Conservation (phyloP, 1,140 invertebrate species). For the Drosophila punjabiensis region DNA sequence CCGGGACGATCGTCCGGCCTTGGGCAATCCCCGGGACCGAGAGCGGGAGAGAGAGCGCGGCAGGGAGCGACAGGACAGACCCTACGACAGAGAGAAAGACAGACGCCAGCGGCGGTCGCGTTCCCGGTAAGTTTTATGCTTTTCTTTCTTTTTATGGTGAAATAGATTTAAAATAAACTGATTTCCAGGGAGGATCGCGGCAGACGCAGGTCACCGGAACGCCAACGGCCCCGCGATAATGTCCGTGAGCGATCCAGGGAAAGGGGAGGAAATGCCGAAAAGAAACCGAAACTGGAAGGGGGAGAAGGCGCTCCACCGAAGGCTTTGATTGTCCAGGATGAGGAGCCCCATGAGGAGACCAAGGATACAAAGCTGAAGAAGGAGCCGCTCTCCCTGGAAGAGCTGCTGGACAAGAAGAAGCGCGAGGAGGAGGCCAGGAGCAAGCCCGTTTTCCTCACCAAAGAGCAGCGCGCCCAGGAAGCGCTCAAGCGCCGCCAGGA, state of each 20-base stretch:
- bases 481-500: slow-evolving; percentile 95
- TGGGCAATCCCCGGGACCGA: slow-evolving; percentile 48
- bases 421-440: slow-evolving; percentile 96
- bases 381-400: slow-evolving; percentile 98
- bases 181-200: slow-evolving; percentile 59
- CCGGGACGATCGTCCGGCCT: slow-evolving; percentile 53
- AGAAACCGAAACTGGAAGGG: slow-evolving; percentile 55
- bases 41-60: slow-evolving; percentile 68
- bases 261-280: slow-evolving; percentile 61
- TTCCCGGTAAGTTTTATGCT: slow-evolving; percentile 43
- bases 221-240: slow-evolving; percentile 42
- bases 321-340: slow-evolving; percentile 54
- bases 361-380: slow-evolving; percentile 86
- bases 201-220: slow-evolving; percentile 79
- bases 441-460: slow-evolving; percentile 98
- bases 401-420: slow-evolving; percentile 97
- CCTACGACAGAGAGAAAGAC: slow-evolving; percentile 65
- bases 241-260: slow-evolving; percentile 57
- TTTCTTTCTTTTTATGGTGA: background rate
- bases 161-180: background rate
- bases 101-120: slow-evolving; percentile 79
- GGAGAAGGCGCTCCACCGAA: background rate
- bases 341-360: slow-evolving; percentile 67
- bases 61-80: slow-evolving; percentile 48
- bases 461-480: slow-evolving; percentile 96